Percentiles rank a stretch among this genome's conserved stretches.
Conservation (phyloP, 2,113 vertebrate genomes). For the Pituophis catenifer region DNA sequence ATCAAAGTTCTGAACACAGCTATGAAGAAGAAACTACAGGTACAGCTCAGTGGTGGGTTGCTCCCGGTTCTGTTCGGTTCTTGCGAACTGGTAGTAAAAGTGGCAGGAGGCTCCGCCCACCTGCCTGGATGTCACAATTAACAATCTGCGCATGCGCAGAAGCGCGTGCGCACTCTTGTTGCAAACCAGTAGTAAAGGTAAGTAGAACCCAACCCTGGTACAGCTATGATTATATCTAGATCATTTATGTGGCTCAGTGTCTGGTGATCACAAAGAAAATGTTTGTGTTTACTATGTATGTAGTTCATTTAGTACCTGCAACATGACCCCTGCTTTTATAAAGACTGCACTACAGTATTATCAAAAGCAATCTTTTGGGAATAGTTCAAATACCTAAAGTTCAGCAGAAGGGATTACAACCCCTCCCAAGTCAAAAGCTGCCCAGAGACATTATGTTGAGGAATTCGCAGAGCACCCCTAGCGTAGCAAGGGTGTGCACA, state of each 20-base stretch:
- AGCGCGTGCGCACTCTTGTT: too few species aligned
- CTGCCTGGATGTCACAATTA: too few species aligned
- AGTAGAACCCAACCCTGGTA: background rate
- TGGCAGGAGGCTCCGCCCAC: too few species aligned
- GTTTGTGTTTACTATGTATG: background rate
- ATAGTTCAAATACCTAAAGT: background rate
- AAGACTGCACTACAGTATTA: background rate
- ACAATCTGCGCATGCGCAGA: too few species aligned
- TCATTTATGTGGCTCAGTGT: background rate
- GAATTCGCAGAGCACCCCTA: too few species aligned
- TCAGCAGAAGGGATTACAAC: background rate
- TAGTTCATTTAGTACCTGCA: background rate
- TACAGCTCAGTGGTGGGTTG: background rate
- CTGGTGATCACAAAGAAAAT: background rate
- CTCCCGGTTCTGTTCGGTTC: too few species aligned
- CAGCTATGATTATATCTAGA: background rate
- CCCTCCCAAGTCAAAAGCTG: background rate
- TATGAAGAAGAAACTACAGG: background rate
- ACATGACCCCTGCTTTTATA: background rate
- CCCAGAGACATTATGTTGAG: too few species aligned
- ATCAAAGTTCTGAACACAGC: background rate
- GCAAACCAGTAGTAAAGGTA: too few species aligned
- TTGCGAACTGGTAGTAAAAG: too few species aligned
- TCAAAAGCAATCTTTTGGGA: background rate
- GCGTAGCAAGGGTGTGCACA: too few species aligned